These are phyloP conservation scores for Ptychobarbus kaznakovi DNA, from an alignment of 2,797 vertebrate species.

Conservation along the genomic window DNA sequence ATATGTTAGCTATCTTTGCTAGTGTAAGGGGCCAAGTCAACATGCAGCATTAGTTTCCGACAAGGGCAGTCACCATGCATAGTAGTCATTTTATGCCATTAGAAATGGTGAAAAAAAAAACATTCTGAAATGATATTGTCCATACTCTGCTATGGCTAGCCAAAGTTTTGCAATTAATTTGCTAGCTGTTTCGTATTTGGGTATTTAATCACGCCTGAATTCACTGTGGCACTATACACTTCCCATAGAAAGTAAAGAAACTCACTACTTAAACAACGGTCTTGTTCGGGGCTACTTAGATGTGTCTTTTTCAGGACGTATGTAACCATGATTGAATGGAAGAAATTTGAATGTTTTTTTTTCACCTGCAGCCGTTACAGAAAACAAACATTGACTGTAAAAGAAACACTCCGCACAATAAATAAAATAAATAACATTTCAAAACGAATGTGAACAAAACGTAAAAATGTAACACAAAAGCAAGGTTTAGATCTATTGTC, in stretches of 20 bases:
- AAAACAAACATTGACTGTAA: constrained; percentile 63
- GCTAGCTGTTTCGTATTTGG: constrained; percentile 20
- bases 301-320: constrained; percentile 43
- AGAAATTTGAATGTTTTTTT: constrained; percentile 24
- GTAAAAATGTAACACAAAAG: constrained; percentile 58
- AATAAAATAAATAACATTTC: constrained; percentile 81
- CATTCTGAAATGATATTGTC: constrained; percentile 39
- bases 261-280: constrained; percentile 25
- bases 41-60: constrained; percentile 73
- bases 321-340: constrained; percentile 53
- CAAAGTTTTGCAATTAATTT: constrained; percentile 3
- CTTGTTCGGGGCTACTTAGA: constrained; percentile 34
- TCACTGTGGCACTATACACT: constrained; percentile 43
- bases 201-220: constrained; percentile 12
- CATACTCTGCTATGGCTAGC: constrained; percentile 25
- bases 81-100: constrained; percentile 53
- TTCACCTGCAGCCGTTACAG: constrained; percentile 64
- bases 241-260: constrained; percentile 52
- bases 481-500: constrained; percentile 61
- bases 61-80: constrained; percentile 57
- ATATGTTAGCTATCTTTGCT: constrained; percentile 48
- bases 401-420: constrained; percentile 74
- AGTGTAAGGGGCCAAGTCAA: constrained; percentile 65
- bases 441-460: constrained; percentile 65
- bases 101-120: constrained; percentile 12